Evolutionary conservation across 1,140 invertebrate species (phyloP).

Genomic region (Heliothis virescens): DNA sequence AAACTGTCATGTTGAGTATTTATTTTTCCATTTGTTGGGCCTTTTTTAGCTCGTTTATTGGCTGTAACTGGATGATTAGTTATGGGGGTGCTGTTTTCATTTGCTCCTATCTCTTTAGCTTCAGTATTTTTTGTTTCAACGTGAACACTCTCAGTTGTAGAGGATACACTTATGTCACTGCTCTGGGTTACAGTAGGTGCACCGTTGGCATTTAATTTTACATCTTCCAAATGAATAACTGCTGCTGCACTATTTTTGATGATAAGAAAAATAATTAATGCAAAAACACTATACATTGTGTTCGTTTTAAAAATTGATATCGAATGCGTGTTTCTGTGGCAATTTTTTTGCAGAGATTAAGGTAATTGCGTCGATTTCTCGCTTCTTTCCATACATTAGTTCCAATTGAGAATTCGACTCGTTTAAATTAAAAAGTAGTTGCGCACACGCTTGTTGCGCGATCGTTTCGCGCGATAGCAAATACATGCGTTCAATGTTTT

Average conservation of each 20-base stretch:
- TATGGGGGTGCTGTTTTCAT: background rate
- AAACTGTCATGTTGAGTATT: background rate
- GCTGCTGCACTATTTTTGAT: background rate
- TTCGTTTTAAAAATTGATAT: constrained; percentile 9
- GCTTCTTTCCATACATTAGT: constrained; percentile 9
- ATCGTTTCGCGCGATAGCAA: background rate
- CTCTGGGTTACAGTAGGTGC: background rate
- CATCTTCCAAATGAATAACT: background rate
- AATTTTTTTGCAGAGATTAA: background rate
- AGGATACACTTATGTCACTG: background rate
- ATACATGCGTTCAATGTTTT: background rate
- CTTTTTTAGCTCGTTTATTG: background rate
- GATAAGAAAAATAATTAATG: background rate
- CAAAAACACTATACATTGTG: constrained; percentile 1
- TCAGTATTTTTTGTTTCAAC: background rate
- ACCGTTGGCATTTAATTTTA: constrained; percentile 9
- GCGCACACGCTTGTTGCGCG: background rate
- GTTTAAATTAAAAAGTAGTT: constrained; percentile 28
- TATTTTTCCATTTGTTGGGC: background rate
- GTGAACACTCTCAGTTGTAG: background rate
- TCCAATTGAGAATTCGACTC: constrained; percentile 2
- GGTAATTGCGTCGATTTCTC: constrained; percentile 26
- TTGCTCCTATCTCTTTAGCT: background rate
- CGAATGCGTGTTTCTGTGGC: constrained; percentile 7
- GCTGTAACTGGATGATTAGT: background rate